Percentiles rank a stretch among this genome's conserved stretches.
These are phyloP conservation scores for Plecturocebus donacophilus DNA, from an alignment of 2,113 vertebrate genomes.

Conservation along the genomic window DNA sequence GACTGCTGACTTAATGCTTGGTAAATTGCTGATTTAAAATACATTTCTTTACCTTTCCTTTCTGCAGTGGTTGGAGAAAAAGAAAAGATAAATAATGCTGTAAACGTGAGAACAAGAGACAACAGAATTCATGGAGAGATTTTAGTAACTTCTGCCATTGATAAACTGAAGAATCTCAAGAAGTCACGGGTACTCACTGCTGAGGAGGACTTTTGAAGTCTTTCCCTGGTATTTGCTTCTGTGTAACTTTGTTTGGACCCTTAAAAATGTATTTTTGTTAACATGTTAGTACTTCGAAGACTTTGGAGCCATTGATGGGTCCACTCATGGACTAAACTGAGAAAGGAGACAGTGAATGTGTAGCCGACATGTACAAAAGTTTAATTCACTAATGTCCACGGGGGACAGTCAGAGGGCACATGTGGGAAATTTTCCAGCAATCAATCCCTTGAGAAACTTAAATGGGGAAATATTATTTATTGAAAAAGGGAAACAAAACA, in stretches of 20 bases:
- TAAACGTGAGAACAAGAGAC: constrained; percentile 95
- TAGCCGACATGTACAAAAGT: background rate
- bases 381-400: background rate
- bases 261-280: constrained; percentile 51
- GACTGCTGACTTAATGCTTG: background rate
- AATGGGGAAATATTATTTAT: background rate
- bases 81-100: constrained; percentile 89
- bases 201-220: constrained; percentile 92
- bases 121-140: constrained; percentile 95
- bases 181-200: constrained; percentile 85
- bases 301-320: background rate
- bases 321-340: background rate
- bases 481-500: constrained; percentile 20
- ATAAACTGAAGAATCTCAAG: constrained; percentile 90
- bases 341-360: background rate
- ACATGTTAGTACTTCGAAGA: constrained; percentile 22
- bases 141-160: constrained; percentile 86
- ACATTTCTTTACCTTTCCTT: constrained; percentile 56
- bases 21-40: background rate
- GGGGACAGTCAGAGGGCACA: background rate
- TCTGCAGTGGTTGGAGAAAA: constrained; percentile 96
- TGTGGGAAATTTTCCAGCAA: background rate
- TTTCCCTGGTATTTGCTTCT: background rate
- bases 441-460: background rate
- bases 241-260: background rate